Evolutionary conservation across 2,888 invertebrate species (phyloP).

Genomic region (Acrocyrtus sp.): DNA sequence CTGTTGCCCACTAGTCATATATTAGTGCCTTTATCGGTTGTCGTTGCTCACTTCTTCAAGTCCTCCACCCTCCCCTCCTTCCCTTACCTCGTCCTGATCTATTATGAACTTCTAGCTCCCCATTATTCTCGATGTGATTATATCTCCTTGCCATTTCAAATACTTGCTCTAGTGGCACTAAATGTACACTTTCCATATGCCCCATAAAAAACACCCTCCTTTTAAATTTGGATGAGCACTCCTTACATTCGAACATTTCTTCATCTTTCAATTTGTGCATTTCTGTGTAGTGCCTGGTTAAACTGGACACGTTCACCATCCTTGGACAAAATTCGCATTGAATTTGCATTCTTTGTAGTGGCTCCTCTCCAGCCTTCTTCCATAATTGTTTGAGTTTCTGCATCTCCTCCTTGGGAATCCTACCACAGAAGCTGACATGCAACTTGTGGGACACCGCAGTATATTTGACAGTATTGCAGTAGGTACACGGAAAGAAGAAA

Average conservation of each 20-base stretch:
- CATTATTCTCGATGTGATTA: no score
- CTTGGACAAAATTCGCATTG: conserved; percentile 12
- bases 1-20: no score
- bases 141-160: no score
- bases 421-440: conserved; percentile 4
- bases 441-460: conserved; percentile 8
- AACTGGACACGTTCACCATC: not conserved
- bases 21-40: no score
- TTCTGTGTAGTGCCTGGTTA: conserved; percentile 22
- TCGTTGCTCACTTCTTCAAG: no score
- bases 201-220: conserved; percentile 17
- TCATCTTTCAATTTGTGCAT: conserved; percentile 30
- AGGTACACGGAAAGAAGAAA: conserved; percentile 19
- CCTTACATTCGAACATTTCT: not conserved
- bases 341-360: not conserved
- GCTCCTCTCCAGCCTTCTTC: not conserved
- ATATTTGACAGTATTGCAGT: conserved; percentile 7
- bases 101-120: no score
- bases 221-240: conserved; percentile 14
- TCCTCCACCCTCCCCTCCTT: no score
- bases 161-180: no score
- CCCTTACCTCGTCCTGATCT: no score
- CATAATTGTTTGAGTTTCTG: no score
- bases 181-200: conserved; percentile 27
- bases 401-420: not conserved